Percentiles rank a stretch among this genome's conserved stretches.
Conservation (phyloP, 2,797 vertebrate genomes). For the Pantherophis alleghaniensis region DNA sequence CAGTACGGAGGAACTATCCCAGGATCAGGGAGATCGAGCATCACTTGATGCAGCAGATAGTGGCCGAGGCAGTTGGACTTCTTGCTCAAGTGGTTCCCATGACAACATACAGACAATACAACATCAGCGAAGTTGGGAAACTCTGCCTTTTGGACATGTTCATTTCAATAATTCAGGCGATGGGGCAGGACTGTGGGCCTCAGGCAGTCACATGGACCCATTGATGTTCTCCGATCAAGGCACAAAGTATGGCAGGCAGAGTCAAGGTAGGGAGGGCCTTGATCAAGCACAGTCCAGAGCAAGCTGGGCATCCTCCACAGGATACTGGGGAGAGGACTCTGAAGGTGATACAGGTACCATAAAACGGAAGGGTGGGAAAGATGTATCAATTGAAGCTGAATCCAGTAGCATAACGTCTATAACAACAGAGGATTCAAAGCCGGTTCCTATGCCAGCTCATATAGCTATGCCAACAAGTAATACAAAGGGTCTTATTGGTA, state of each 20-base stretch:
- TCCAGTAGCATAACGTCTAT: slow-evolving; percentile 86
- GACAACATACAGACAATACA: slow-evolving; percentile 99
- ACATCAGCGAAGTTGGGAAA: slow-evolving; percentile 97
- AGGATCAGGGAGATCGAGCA: slow-evolving; percentile 94
- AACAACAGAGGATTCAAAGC: slow-evolving; percentile 87
- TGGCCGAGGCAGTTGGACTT: slow-evolving; percentile 98
- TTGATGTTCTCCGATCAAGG: slow-evolving; percentile 79
- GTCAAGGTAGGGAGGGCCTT: slow-evolving; percentile 74
- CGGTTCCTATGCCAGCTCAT: slow-evolving; percentile 79
- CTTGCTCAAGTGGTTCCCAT: slow-evolving; percentile 96
- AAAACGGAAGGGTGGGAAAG: slow-evolving; percentile 94
- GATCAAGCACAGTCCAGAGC: slow-evolving; percentile 88
- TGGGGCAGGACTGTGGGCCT: slow-evolving; percentile 73
- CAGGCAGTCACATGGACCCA: slow-evolving; percentile 75
- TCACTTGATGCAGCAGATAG: slow-evolving; percentile 97
- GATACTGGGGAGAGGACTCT: slow-evolving; percentile 97
- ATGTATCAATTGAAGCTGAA: slow-evolving; percentile 87
- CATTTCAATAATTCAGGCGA: slow-evolving; percentile 78
- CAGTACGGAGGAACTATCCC: slow-evolving; percentile 93
- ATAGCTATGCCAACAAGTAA: slow-evolving; percentile 80
- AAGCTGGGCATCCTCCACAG: slow-evolving; percentile 92
- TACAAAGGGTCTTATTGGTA: slow-evolving; percentile 85
- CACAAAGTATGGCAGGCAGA: slow-evolving; percentile 75
- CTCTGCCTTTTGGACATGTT: slow-evolving; percentile 82
- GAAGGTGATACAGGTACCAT: slow-evolving; percentile 98